These are phyloP conservation scores for Ptychadena robeensis DNA, from an alignment of 2,797 vertebrate genomes.

Conservation along the genomic window DNA sequence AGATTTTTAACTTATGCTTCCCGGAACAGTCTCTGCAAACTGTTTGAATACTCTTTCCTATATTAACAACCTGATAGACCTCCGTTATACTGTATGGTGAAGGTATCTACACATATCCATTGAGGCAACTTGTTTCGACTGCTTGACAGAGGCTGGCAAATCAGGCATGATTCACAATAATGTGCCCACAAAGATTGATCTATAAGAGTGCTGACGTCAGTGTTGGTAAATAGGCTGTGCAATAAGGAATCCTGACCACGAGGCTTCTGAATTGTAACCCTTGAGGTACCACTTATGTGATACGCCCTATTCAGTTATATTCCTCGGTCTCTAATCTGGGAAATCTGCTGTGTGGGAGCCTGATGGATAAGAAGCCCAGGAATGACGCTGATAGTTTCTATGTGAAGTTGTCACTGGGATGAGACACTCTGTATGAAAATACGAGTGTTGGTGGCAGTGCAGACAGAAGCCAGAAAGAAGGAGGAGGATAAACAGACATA, in stretches of 20 bases:
- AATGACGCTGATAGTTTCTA: neutral
- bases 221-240: slow-evolving; percentile 22
- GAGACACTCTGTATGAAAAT: slow-evolving; percentile 10
- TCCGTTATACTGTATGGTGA: neutral
- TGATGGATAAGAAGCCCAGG: neutral
- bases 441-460: slow-evolving; percentile 22
- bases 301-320: neutral
- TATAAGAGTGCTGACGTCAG: slow-evolving; percentile 21
- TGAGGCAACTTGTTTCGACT: neutral
- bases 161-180: slow-evolving; percentile 23
- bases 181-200: slow-evolving; percentile 9
- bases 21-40: slow-evolving; percentile 15
- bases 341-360: neutral
- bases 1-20: slow-evolving; percentile 6
- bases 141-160: slow-evolving; percentile 5
- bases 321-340: neutral
- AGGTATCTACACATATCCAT: neutral
- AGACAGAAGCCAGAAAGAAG: slow-evolving; percentile 4
- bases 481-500: neutral
- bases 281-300: slow-evolving; percentile 1
- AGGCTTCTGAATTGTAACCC: slow-evolving; percentile 9
- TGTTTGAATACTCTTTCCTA: neutral
- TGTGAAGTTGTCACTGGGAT: neutral
- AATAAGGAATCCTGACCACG: slow-evolving; percentile 8
- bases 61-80: neutral